Base-by-base conservation (phyloP, 1,140 invertebrate species). In the Papilio glaucus region DNA sequence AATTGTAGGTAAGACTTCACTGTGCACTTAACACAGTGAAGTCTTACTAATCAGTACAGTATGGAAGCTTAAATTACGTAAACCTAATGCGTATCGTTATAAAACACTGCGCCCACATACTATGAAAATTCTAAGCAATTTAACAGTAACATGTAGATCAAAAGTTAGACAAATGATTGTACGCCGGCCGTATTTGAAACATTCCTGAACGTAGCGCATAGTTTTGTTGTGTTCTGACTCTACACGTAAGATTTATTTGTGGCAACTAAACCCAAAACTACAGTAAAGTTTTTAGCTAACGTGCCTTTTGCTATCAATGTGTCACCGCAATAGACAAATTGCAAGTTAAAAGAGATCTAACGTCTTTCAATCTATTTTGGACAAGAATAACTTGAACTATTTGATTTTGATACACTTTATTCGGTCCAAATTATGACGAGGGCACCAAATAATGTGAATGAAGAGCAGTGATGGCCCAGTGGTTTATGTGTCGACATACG, bases 221-320 rank as follows among this genome's bases (percentile, higher is more conserved):
- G 45, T 53, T 53, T 53, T 53, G 18, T 53, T 53, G 45, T 53
- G 29, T 33, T 6, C 29, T 6, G 6, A 33, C 9, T 53, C 45
- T 49, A 49, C 45, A 21, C 45, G 45, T 18, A 24, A 53, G 45
- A 53, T 53, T 53, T 53, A 53, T 53, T 53, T 53, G 45, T 10
- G 45, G 18, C 13, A 10, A 18, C 4, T 18, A 45, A 53, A 53
- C 18, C 45, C 18, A 24, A 53, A 49, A 10, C 45, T 53, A 53
- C 9, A 53, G 45, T 53, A 53, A 53, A 53, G 45, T 53, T 53
- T 53, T 53, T 33, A 33, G 18, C 18, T 53, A 53, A 53, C 18
- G 45, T 53, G 45, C 18, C 18, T 9, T 53, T 53, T 53, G 21
- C 18, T 53, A 53, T 53, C 45, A 53, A 53, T 1, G 7, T 53